A percentile compares a stretch with the other conserved stretches of the same genome.
These are phyloP conservation scores for Xyrichtys novacula DNA, from an alignment of 2,797 vertebrate species.

Conservation along the genomic window DNA sequence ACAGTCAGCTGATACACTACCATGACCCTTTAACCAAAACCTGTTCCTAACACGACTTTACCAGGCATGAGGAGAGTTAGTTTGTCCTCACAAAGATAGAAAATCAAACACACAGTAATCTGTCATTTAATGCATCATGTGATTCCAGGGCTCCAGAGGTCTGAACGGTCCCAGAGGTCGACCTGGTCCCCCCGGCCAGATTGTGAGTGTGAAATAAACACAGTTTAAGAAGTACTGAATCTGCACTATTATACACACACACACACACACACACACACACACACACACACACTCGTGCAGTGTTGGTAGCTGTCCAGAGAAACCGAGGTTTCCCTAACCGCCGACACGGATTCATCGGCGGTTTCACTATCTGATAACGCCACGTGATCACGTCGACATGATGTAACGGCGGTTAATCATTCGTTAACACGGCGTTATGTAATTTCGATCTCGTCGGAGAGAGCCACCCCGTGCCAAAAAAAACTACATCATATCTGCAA, in stretches of 20 bases:
- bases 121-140: slow-evolving; percentile 7
- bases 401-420: slow-evolving; percentile 19
- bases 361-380: slow-evolving; percentile 11
- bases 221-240: not conserved
- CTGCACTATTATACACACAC: not conserved
- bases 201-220: slow-evolving; percentile 82
- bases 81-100: slow-evolving; percentile 5
- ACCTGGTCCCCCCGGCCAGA: slow-evolving; percentile 88
- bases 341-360: slow-evolving; percentile 11
- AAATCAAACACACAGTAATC: not conserved
- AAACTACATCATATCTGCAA: slow-evolving; percentile 6
- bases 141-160: slow-evolving; percentile 88
- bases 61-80: no score
- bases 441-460: slow-evolving; percentile 44
- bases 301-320: not conserved
- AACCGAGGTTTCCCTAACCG: slow-evolving; percentile 2
- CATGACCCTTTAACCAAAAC: no score
- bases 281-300: not conserved
- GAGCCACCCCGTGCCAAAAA: slow-evolving; percentile 39
- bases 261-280: not conserved
- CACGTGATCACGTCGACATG: not conserved
- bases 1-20: no score
- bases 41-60: no score
- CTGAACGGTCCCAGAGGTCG: slow-evolving; percentile 90
- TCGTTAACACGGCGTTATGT: slow-evolving; percentile 52